phyloP scores from a whole-genome alignment of 2,888 invertebrate genomes.

The Melanostoma mellinum region DNA sequence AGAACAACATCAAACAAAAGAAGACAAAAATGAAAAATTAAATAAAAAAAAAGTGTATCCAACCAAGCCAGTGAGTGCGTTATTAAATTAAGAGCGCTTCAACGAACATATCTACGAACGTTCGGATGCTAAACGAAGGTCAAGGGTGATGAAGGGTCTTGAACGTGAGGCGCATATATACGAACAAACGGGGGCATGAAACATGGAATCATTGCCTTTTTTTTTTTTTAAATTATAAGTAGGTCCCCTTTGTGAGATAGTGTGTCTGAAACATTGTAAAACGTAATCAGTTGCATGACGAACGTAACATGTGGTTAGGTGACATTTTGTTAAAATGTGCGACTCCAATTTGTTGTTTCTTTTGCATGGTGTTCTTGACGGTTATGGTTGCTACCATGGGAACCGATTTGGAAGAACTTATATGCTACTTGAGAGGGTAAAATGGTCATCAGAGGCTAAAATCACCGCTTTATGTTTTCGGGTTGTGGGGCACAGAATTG shows the following conservation, averaged over 20 bases:
- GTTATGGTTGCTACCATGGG: constrained; percentile 46
- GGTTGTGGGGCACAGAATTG: constrained; percentile 40
- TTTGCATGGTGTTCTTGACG: constrained; percentile 14
- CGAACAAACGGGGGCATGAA: constrained; percentile 11
- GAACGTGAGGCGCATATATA: constrained; percentile 57
- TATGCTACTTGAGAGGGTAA: constrained; percentile 28
- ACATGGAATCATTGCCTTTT: constrained; percentile 44
- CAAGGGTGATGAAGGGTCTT: constrained; percentile 67
- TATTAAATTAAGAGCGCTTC: constrained; percentile 60
- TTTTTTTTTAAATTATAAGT: constrained; percentile 10
- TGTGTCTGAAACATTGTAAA: constrained; percentile 21
- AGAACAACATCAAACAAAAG: constrained; percentile 9
- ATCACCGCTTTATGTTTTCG: constrained; percentile 41
- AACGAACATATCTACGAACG: constrained; percentile 31
- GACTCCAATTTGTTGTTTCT: constrained; percentile 9
- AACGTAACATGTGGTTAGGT: constrained; percentile 12
- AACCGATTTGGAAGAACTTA: constrained; percentile 47
- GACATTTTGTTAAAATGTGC: constrained; percentile 33
- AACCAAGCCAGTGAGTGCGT: constrained; percentile 54
- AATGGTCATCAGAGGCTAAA: constrained; percentile 57
- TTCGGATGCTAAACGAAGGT: constrained; percentile 68
- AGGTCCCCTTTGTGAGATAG: constrained; percentile 21
- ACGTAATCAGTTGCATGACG: constrained; percentile 3
- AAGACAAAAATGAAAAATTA: background rate
- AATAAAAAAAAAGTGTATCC: background rate